Conservation (phyloP, 2,113 vertebrate species). For the Rousettus leschenaultii region DNA sequence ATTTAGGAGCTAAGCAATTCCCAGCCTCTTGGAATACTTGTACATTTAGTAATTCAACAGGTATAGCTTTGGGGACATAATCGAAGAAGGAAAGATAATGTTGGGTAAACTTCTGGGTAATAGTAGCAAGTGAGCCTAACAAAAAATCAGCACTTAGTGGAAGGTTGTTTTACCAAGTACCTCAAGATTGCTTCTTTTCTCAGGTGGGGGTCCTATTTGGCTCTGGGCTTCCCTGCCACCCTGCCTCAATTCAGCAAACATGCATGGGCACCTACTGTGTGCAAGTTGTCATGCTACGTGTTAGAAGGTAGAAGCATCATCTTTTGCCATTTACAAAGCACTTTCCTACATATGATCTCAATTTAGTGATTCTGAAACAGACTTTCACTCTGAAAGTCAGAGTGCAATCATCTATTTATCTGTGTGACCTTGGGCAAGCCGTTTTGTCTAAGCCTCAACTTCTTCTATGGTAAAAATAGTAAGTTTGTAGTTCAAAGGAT, state of each 20-base stretch:
- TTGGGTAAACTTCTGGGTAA: neutral
- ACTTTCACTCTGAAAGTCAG: neutral
- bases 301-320: too few species aligned
- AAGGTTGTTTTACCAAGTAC: neutral
- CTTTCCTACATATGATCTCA: neutral
- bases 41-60: neutral
- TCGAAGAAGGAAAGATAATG: neutral
- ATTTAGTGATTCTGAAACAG: neutral
- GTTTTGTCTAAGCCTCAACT: neutral
- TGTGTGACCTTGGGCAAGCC: neutral
- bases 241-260: neutral
- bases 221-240: neutral
- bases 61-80: neutral
- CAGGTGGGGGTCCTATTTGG: neutral
- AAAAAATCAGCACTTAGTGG: neutral
- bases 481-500: neutral
- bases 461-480: neutral
- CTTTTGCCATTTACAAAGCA: neutral
- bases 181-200: neutral
- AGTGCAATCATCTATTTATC: neutral
- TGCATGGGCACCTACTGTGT: neutral
- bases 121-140: neutral
- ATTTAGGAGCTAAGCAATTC: neutral
- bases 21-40: neutral
- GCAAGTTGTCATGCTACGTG: neutral